Evolutionary conservation across 2,888 invertebrate species (phyloP).

Genomic region (Eupithecia exiguata): DNA sequence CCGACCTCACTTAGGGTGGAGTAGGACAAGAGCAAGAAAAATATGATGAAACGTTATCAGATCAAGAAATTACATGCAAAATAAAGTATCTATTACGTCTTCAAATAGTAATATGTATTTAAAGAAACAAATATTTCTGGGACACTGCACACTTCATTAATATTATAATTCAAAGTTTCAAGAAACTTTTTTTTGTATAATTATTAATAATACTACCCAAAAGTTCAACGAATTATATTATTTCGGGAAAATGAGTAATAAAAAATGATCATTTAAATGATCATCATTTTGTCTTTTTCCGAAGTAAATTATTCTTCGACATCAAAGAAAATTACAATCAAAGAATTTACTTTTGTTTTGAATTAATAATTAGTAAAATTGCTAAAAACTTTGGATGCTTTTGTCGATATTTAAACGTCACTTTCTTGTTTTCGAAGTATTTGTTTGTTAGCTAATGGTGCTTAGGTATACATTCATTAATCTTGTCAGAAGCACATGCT

Average conservation of each 20-base stretch:
- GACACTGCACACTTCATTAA: background rate
- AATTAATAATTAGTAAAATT: background rate
- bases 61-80: background rate
- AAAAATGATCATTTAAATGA: no score
- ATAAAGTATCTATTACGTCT: background rate
- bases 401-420: background rate
- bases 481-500: slow-evolving; percentile 2
- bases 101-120: background rate
- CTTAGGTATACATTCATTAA: slow-evolving; percentile 6
- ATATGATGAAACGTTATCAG: background rate
- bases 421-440: background rate
- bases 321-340: background rate
- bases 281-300: no score
- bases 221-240: no score
- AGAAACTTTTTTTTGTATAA: no score
- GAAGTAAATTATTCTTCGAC: no score
- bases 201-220: no score
- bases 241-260: no score
- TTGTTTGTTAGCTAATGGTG: slow-evolving; percentile 6
- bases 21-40: background rate
- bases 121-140: background rate
- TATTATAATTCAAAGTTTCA: no score
- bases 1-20: slow-evolving; percentile 1
- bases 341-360: background rate
- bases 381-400: background rate